These are phyloP conservation scores for Heliornis fulica DNA, from an alignment of 2,113 vertebrate genomes.

Conservation along the genomic window DNA sequence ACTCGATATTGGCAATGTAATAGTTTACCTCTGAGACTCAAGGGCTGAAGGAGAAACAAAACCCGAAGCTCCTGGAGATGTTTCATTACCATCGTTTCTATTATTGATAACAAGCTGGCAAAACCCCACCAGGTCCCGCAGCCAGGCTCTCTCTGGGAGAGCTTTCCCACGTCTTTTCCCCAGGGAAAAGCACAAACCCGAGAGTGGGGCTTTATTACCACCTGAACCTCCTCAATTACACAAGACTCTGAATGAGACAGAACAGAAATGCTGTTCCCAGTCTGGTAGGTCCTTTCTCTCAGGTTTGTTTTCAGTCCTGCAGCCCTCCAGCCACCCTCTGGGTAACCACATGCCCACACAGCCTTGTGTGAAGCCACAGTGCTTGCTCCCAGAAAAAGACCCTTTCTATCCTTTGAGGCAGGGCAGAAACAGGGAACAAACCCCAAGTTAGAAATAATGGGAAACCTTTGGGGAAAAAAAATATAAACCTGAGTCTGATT, in stretches of 20 bases:
- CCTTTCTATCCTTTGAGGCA: neutral
- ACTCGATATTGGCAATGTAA: neutral
- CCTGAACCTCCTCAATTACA: neutral
- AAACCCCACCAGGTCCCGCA: accelerated
- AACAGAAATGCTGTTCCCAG: neutral
- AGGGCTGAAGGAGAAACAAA: neutral
- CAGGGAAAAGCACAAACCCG: neutral
- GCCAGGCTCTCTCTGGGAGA: neutral
- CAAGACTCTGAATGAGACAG: neutral
- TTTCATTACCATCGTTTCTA: neutral
- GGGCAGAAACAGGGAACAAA: neutral
- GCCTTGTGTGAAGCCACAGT: too few species aligned
- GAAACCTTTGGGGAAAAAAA: neutral
- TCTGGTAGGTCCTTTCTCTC: neutral
- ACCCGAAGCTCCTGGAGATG: neutral
- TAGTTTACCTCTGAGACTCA: neutral
- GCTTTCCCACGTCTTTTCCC: neutral
- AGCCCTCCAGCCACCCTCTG: neutral
- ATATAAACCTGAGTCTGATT: neutral
- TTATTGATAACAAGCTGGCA: neutral
- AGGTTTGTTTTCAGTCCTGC: neutral
- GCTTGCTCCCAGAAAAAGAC: neutral
- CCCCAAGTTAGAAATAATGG: neutral
- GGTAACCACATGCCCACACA: neutral
- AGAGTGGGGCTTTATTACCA: neutral